Base-by-base conservation (phyloP, 2,113 vertebrate genomes). In the Tetrax tetrax region DNA sequence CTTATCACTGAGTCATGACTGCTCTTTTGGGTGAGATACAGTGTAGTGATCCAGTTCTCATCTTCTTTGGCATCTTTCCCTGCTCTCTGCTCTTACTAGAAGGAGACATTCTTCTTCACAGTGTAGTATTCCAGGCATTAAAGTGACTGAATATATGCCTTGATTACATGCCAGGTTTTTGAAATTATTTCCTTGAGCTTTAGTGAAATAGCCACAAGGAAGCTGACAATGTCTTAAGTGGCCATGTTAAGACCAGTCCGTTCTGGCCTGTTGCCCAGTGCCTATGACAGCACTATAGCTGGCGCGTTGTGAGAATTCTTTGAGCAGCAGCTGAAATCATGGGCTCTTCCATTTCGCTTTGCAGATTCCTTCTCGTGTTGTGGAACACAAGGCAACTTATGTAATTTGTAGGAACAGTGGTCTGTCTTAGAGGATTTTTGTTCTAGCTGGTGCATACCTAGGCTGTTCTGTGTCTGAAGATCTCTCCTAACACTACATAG, bases 11-110 rank as follows among this genome's bases (percentile, higher is more conserved):
- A 74, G 31, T 85, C 95, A 95, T 8, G 7, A 70, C 66, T 93
- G 92, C 80, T 96, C 95, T 92, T 94, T 90, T 95, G 86, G 53
- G 54, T 81, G 90, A 91, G 43, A 92, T 47, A 27, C 24, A 77
- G 41, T 29, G 13, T 37, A 92, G 69, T 3, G 12, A 89, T 90
- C 29, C 53, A 61, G 43, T 92, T 87, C 19, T 53, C 72, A 89
- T 19, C 22, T 89, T 37, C 65, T 71, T 75, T 84, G 96, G 83
- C 89, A 57, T 93, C 65, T 89, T 92, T 94, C 83, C 65, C 9
- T 29, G 69, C 72, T 61, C 65, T 72, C 37, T 76, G 11, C 33
- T 66, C 37, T 83, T 29, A 48, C 76, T 91, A 80, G 84, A 79
- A 71, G 64, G 79, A 78, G 53, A 31, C 18, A 25, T 59, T 86